Evolutionary conservation across 1,140 invertebrate genomes (phyloP).

Genomic region (Acyrthosiphon pisum): DNA sequence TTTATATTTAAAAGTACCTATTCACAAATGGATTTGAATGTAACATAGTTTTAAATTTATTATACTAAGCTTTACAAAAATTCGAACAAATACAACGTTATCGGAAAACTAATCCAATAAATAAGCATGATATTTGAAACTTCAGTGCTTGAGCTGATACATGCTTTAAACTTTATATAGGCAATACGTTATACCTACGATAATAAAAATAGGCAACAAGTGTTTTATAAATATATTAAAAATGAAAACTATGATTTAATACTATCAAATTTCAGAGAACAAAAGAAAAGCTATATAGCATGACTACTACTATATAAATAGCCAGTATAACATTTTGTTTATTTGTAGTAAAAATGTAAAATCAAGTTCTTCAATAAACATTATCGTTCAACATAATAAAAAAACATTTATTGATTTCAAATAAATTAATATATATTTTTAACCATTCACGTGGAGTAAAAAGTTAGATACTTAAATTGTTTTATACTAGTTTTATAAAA

Average conservation of each 20-base stretch:
- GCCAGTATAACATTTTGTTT: background rate
- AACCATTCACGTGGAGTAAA: background rate
- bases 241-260: background rate
- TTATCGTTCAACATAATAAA: background rate
- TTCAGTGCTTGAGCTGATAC: background rate
- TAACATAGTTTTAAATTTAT: background rate
- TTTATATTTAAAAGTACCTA: background rate
- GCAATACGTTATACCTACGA: background rate
- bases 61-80: background rate
- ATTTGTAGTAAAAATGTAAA: background rate
- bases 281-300: background rate
- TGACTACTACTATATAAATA: background rate
- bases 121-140: background rate
- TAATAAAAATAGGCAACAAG: background rate
- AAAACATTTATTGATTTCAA: conserved; percentile 9
- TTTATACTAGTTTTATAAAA: background rate
- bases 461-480: background rate
- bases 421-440: background rate
- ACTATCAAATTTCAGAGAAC: background rate
- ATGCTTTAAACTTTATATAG: background rate
- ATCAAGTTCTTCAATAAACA: background rate
- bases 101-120: background rate
- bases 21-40: background rate
- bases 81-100: background rate
- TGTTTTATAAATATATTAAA: background rate